A percentile compares a stretch with the other conserved stretches of the same genome.
Evolutionary conservation across 2,113 vertebrate species (phyloP).

Genomic region (Phocoena phocoena): DNA sequence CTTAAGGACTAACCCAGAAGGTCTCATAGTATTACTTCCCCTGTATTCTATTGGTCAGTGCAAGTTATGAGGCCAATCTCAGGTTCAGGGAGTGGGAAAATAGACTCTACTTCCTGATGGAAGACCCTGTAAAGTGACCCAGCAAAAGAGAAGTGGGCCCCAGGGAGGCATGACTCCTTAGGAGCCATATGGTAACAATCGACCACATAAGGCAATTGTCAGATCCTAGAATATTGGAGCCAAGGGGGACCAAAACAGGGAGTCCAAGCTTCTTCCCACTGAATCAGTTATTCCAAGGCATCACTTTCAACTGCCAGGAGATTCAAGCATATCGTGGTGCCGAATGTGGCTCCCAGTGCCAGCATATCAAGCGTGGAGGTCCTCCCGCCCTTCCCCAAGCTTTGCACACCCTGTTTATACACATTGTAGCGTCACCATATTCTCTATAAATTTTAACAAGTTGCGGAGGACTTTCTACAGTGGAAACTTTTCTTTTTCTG

Average conservation of each 20-base stretch:
- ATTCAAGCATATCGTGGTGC: background rate
- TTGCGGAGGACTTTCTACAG: background rate
- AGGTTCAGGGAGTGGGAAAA: background rate
- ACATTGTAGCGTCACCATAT: background rate
- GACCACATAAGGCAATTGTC: background rate
- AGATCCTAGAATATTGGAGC: background rate
- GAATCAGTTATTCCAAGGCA: background rate
- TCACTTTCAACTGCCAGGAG: background rate
- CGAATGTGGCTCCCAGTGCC: background rate
- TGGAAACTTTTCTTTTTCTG: background rate
- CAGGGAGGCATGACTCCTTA: background rate
- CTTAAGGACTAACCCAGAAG: background rate
- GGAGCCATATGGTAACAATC: too few species aligned
- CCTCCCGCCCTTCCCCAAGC: background rate
- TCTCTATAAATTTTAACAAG: conserved; percentile 28
- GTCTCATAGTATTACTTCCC: background rate
- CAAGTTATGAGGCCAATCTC: background rate
- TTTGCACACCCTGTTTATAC: background rate
- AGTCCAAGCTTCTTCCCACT: background rate
- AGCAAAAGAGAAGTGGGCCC: background rate
- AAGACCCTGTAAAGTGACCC: background rate
- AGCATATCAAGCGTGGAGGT: background rate
- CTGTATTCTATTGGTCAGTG: background rate
- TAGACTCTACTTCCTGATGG: background rate
- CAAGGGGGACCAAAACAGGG: background rate